Evolutionary conservation across 2,797 vertebrate species (phyloP), one percentile per base, ranked within the genome.

Genomic region (Perodicticus potto): DNA sequence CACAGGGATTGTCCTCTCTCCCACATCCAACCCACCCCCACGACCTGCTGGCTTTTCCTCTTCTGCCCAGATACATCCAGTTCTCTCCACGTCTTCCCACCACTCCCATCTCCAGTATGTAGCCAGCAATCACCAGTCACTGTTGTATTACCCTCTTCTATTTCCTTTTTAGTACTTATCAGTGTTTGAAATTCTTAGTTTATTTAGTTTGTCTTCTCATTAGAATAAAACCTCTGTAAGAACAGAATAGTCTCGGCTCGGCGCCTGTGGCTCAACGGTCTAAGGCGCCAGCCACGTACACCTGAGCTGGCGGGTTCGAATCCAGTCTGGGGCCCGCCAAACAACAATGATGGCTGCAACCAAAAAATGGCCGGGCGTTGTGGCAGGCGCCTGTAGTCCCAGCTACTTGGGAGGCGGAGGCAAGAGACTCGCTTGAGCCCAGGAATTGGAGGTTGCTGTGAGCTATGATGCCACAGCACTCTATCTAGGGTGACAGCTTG

Each of bases 151-250:
- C 37, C 43, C 45, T 43, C 32, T 86, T 81, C 59, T 87, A 83
- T 37, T 91, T 93, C 74, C 40, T 80, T 91, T 57, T 67, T 10
- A 59, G 37, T 67, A 84, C 29, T 93, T 91, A 80, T 67, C 14
- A 78, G 37, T 89, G 70, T 32, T 95, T 57, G 49, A 91, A 93
- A 80, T 45, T 85, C 78, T 88, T 72, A 61, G 63, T 73, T 91
- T 72, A 82, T 37, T 84, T 84, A 73, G 32, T 65, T 78, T 90
- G 37, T 73, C 23, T 82, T 73, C 32, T 74, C 32, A n/a, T 80
- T 74, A 74, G 45, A 89, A 69, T 53, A 86, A 85, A 55, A 69
- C 20, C 29, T 74, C 81, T 14, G 83, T 84, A 34, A 95, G 27
- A 82, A 67, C 4, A 8, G 55, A 37, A 89, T 27, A 72, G 37